Evolutionary conservation across 2,888 invertebrate species (phyloP).

Genomic region (Aleiodes leptofemur): DNA sequence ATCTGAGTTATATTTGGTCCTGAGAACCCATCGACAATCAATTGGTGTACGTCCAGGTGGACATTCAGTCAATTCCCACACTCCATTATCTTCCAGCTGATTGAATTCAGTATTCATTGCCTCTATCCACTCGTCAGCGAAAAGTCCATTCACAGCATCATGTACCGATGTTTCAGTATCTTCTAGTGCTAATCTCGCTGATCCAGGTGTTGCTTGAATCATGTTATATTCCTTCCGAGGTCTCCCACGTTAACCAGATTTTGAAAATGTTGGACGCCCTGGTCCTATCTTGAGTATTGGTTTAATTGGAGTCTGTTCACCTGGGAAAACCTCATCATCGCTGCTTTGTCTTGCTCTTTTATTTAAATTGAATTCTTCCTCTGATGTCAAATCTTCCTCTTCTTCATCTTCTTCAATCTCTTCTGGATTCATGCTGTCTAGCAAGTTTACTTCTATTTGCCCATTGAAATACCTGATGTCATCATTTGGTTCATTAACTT

Average conservation of each 20-base stretch:
- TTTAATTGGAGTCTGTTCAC: no score
- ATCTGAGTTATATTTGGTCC: constrained; percentile 54
- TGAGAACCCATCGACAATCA: constrained; percentile 55
- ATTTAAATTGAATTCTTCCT: neutral
- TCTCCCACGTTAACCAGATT: neutral
- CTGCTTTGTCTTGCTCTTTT: neutral
- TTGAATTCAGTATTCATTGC: constrained; percentile 45
- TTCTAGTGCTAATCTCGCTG: constrained; percentile 19
- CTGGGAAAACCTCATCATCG: neutral
- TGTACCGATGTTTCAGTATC: constrained; percentile 16
- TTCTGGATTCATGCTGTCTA: neutral
- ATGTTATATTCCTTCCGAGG: constrained; percentile 16
- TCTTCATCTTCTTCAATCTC: neutral
- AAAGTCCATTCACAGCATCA: constrained; percentile 35
- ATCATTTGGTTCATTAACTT: no score
- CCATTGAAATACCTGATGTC: neutral
- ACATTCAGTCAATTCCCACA: constrained; percentile 45
- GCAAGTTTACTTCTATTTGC: neutral
- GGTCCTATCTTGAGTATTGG: no score
- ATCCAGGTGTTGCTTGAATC: constrained; percentile 13
- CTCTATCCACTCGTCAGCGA: constrained; percentile 33
- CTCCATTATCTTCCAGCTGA: constrained; percentile 32
- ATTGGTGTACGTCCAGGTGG: constrained; percentile 43
- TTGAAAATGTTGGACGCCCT: no score
- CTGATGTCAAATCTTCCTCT: neutral